Evolutionary conservation across 2,113 vertebrate genomes (phyloP).

Genomic region (Notarius lentiginosus): DNA sequence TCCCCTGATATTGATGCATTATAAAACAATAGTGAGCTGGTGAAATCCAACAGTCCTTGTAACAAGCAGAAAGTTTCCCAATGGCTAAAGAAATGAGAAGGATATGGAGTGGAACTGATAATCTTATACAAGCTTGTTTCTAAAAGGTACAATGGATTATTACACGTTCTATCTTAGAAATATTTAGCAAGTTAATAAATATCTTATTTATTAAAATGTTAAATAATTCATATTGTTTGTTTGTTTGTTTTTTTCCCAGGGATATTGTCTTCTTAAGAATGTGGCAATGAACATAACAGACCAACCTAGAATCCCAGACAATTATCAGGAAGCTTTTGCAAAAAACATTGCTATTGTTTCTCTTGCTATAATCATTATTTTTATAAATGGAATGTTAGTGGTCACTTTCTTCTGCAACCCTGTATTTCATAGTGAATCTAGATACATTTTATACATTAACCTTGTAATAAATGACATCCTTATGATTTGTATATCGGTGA

Average conservation of each 20-base stretch:
- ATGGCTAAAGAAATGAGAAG: not conserved
- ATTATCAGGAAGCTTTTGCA: conserved; percentile 35
- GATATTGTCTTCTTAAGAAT: not conserved
- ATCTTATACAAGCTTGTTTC: not conserved
- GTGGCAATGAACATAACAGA: conserved; percentile 50
- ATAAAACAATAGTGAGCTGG: conserved; percentile 6
- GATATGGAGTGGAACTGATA: not conserved
- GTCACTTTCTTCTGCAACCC: conserved; percentile 54
- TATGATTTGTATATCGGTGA: conserved; percentile 52
- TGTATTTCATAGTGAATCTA: conserved; percentile 57
- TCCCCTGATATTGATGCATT: conserved; percentile 1
- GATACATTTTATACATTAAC: conserved; percentile 67
- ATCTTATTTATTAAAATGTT: not conserved
- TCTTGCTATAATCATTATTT: conserved; percentile 53
- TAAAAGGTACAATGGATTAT: not conserved
- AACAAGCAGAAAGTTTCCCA: not conserved
- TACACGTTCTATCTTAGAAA: not conserved
- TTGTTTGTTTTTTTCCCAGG: not conserved
- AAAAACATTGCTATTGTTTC: conserved; percentile 57
- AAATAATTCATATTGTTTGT: not conserved
- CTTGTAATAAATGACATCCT: conserved; percentile 67
- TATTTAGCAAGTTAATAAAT: not conserved
- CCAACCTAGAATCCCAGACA: not conserved
- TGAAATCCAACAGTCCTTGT: not conserved
- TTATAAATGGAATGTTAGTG: conserved; percentile 60